Conservation (phyloP, 1,140 invertebrate genomes). For the Drosophila carrolli region DNA sequence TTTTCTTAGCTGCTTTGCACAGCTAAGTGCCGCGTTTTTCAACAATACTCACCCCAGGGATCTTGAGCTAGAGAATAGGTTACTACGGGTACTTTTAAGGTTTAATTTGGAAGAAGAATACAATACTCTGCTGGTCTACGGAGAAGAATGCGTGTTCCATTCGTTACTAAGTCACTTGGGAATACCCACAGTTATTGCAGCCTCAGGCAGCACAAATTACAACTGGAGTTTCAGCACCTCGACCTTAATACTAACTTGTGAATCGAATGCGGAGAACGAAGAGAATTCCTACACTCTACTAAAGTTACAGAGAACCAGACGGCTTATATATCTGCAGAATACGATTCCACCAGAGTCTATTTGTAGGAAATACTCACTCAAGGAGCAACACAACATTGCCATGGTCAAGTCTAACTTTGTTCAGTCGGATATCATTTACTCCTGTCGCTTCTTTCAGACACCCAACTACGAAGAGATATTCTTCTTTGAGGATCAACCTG, state of each 20-base stretch:
- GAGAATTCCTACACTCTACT: slow-evolving; percentile 15
- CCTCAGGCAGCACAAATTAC: slow-evolving; percentile 29
- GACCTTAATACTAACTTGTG: slow-evolving; percentile 43
- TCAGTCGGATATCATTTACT: slow-evolving; percentile 20
- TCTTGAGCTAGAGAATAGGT: neutral
- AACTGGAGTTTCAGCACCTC: slow-evolving; percentile 47
- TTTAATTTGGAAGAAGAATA: slow-evolving; percentile 42
- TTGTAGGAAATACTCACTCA: slow-evolving; percentile 28
- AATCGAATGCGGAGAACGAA: slow-evolving; percentile 24
- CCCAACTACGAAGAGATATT: slow-evolving; percentile 19
- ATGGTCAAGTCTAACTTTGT: slow-evolving; percentile 32
- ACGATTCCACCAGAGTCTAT: neutral
- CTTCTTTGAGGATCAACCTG: neutral
- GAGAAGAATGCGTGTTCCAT: slow-evolving; percentile 46
- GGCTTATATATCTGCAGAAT: slow-evolving; percentile 24
- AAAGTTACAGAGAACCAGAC: slow-evolving; percentile 40
- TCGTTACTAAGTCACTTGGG: slow-evolving; percentile 18
- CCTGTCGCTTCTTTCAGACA: slow-evolving; percentile 49
- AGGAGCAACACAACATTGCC: slow-evolving; percentile 60
- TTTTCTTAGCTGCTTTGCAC: slow-evolving; percentile 19
- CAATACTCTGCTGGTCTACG: slow-evolving; percentile 47
- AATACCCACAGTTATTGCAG: slow-evolving; percentile 25
- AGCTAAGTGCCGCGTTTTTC: neutral
- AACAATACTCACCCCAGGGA: neutral
- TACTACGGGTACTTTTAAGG: slow-evolving; percentile 24